Evolutionary conservation across 1,140 invertebrate species (phyloP).

Genomic region (Conus betulinus): DNA sequence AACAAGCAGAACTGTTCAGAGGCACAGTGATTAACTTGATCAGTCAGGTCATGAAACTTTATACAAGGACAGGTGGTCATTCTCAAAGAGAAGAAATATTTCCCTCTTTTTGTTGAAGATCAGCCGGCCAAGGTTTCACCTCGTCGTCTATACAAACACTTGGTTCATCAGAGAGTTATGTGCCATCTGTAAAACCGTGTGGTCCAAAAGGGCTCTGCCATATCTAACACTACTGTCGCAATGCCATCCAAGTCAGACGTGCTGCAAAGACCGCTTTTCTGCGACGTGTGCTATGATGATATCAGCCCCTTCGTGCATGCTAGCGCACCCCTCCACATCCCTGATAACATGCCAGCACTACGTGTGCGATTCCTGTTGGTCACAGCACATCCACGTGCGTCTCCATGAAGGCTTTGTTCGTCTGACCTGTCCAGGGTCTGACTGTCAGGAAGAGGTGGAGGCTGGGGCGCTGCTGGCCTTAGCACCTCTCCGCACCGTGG

Average conservation of each 20-base stretch:
- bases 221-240: neutral
- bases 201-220: neutral
- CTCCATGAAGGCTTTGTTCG: slow-evolving; percentile 28
- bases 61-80: neutral
- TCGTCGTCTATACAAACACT: neutral
- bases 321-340: slow-evolving; percentile 22
- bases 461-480: slow-evolving; percentile 31
- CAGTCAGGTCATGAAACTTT: slow-evolving; percentile 23
- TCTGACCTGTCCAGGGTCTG: slow-evolving; percentile 38
- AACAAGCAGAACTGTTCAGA: neutral
- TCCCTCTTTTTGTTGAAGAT: neutral
- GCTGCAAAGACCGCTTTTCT: slow-evolving; percentile 28
- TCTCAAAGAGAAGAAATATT: neutral
- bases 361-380: slow-evolving; percentile 43
- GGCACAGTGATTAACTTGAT: neutral
- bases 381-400: slow-evolving; percentile 22
- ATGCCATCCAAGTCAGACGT: neutral
- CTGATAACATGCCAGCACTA: slow-evolving; percentile 34
- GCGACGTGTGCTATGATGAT: slow-evolving; percentile 43
- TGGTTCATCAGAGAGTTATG: neutral
- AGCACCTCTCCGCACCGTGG: slow-evolving; percentile 23
- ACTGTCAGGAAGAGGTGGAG: slow-evolving; percentile 31
- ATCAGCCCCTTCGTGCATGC: neutral
- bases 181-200: slow-evolving; percentile 15
- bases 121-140: neutral